phyloP scores from a whole-genome alignment of 2,888 invertebrate species.

The Octonoba sinensis region DNA sequence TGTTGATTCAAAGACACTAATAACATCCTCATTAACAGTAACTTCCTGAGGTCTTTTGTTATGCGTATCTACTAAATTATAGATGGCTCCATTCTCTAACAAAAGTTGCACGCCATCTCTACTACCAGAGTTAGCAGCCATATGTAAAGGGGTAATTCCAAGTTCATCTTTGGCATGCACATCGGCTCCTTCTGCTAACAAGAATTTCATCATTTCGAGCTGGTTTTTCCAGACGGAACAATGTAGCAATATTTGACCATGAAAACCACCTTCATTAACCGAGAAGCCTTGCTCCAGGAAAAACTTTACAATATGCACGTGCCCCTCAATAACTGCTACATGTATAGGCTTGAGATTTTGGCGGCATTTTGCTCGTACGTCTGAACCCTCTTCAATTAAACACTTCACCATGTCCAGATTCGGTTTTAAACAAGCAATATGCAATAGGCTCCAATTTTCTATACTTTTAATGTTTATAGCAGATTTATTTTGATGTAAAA shows the following conservation, averaged over 20 bases:
- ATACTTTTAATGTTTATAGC: conserved; percentile 7
- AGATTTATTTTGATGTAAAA: background rate
- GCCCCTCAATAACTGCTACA: conserved; percentile 12
- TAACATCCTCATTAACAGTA: background rate
- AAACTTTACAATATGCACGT: conserved; percentile 5
- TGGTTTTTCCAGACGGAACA: conserved; percentile 81
- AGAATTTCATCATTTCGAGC: conserved; percentile 76
- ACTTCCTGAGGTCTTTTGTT: background rate
- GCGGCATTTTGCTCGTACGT: conserved; percentile 75
- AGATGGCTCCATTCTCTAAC: conserved; percentile 26
- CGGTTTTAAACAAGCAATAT: conserved; percentile 2
- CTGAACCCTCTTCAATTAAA: conserved; percentile 82
- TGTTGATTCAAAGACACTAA: background rate
- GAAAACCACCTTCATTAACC: conserved; percentile 75
- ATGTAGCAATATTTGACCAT: conserved; percentile 80
- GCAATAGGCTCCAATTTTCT: conserved; percentile 5
- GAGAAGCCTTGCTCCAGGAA: background rate
- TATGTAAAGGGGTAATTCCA: background rate
- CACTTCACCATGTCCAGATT: conserved; percentile 26
- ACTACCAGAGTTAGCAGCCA: background rate
- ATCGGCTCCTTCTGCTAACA: conserved; percentile 66
- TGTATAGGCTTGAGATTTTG: background rate
- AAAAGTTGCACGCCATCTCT: conserved; percentile 11
- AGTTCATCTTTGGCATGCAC: background rate
- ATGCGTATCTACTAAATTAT: background rate